These are phyloP conservation scores for Ligdia adustata DNA, from an alignment of 2,888 invertebrate species.

Conservation along the genomic window DNA sequence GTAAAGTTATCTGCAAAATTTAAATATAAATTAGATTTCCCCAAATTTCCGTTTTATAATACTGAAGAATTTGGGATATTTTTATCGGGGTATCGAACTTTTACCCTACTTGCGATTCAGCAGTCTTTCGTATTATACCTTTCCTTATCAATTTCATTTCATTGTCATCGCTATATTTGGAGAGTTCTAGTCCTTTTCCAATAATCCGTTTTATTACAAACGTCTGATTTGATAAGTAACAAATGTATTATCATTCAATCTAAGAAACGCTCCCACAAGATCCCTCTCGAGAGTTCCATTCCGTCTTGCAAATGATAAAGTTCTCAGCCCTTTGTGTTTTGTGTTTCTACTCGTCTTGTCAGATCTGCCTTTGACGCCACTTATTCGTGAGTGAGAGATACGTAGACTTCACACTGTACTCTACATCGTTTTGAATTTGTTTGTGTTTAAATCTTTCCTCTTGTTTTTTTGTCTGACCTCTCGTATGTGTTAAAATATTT, in stretches of 20 bases:
- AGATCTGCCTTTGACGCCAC: constrained; percentile 12
- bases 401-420: too few relatives aligned
- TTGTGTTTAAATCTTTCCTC: too few relatives aligned
- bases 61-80: constrained; percentile 8
- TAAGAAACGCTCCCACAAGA: neutral
- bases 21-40: constrained; percentile 1
- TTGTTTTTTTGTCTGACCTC: too few relatives aligned
- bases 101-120: constrained; percentile 16
- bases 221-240: neutral
- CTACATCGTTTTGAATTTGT: too few relatives aligned
- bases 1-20: too few relatives aligned
- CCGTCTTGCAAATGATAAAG: constrained; percentile 18
- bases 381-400: too few relatives aligned
- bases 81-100: constrained; percentile 1
- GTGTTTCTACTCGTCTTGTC: neutral
- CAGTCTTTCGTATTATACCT: constrained; percentile 12
- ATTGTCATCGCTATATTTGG: constrained; percentile 2
- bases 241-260: neutral
- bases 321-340: constrained; percentile 11
- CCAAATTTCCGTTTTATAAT: constrained; percentile 2
- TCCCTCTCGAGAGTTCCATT: neutral
- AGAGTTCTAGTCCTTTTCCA: neutral
- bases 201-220: constrained; percentile 1
- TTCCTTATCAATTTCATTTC: constrained; percentile 16
- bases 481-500: too few relatives aligned